Percentiles rank a stretch among this genome's conserved stretches.
Conservation (phyloP, 2,113 vertebrate genomes). For the Platycercus adscitus region DNA sequence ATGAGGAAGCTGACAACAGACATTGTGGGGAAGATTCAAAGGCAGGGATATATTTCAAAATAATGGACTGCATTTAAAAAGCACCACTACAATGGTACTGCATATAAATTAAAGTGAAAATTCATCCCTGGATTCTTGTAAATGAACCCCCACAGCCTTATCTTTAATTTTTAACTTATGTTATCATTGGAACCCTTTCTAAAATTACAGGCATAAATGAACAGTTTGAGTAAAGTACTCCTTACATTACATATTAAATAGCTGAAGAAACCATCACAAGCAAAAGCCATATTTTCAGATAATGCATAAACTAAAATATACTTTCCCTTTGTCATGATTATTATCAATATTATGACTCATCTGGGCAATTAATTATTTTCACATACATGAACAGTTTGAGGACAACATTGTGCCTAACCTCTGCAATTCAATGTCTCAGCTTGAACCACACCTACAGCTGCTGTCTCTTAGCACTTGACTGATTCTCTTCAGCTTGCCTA, state of each 20-base stretch:
- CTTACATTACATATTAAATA: not conserved
- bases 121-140: conserved; percentile 19
- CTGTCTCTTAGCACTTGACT: not conserved
- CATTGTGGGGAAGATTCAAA: not conserved
- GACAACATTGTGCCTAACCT: not conserved
- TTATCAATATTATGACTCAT: not conserved
- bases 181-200: not conserved
- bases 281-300: not conserved
- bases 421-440: not conserved
- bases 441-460: not conserved
- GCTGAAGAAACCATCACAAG: not conserved
- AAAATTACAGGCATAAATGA: conserved; percentile 6
- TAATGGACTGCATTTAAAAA: not conserved
- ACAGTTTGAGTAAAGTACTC: not conserved
- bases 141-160: conserved; percentile 3
- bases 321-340: not conserved
- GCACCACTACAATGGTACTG: not conserved
- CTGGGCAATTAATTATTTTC: not conserved
- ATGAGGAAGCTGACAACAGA: not conserved
- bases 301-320: not conserved
- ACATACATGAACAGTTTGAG: not conserved
- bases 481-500: not conserved
- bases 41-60: not conserved
- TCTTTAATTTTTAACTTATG: conserved; percentile 28
- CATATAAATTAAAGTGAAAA: conserved; percentile 1